phyloP scores from a whole-genome alignment of 2,797 vertebrate genomes.

The Pangasius larnaudii region DNA sequence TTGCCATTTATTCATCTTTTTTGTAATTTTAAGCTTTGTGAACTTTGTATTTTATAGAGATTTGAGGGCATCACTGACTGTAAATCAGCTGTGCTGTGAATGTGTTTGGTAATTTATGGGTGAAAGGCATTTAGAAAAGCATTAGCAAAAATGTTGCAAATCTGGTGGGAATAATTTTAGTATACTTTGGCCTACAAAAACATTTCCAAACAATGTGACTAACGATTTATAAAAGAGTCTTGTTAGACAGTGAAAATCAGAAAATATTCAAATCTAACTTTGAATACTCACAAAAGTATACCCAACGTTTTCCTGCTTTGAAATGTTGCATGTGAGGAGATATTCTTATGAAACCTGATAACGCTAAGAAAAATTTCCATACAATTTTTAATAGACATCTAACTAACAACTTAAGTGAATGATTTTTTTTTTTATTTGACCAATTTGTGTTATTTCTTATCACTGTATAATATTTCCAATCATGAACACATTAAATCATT shows the following conservation, averaged over 20 bases:
- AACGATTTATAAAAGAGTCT: neutral
- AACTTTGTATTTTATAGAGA: neutral
- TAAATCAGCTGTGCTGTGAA: neutral
- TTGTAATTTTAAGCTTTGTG: neutral
- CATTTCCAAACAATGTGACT: neutral
- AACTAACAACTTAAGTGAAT: too few relatives aligned
- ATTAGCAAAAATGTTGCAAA: neutral
- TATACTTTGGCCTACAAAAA: neutral
- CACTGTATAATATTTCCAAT: neutral
- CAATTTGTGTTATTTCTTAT: neutral
- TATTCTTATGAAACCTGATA: neutral
- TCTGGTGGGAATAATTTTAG: neutral
- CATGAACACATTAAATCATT: neutral
- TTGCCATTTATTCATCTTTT: neutral
- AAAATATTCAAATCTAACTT: neutral
- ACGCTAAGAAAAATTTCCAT: neutral
- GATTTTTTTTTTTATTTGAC: neutral
- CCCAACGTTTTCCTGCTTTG: neutral
- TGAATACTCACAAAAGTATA: neutral
- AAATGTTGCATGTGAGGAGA: neutral
- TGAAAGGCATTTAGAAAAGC: neutral
- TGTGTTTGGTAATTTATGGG: neutral
- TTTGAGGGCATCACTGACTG: neutral
- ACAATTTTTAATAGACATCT: neutral
- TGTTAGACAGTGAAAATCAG: neutral